phyloP scores from a whole-genome alignment of 2,797 vertebrate species.

The Champsocephalus esox region DNA sequence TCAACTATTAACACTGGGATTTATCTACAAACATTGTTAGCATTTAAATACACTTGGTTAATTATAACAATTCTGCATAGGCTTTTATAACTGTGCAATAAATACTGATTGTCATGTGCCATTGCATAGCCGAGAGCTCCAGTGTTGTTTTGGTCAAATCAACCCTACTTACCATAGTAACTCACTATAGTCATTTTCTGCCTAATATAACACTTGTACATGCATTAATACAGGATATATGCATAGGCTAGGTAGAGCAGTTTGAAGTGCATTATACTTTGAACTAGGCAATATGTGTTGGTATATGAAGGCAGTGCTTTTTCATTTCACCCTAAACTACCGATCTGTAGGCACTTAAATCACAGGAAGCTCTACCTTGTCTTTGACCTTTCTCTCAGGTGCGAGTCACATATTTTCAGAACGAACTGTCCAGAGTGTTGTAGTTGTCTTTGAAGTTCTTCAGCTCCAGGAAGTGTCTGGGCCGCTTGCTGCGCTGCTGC shows the following conservation, averaged over 20 bases:
- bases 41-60: conserved; percentile 46
- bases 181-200: conserved; percentile 1
- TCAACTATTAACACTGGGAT: conserved; percentile 25
- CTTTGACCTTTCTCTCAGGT: conserved; percentile 3
- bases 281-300: conserved; percentile 46
- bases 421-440: conserved; percentile 95
- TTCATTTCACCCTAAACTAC: conserved; percentile 29
- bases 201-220: conserved; percentile 21
- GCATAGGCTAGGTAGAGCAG: conserved; percentile 41
- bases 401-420: conserved; percentile 72
- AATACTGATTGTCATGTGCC: conserved; percentile 80
- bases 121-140: conserved; percentile 62
- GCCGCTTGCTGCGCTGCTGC: conserved; percentile 93
- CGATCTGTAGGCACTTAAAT: conserved; percentile 48
- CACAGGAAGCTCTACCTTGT: conserved; percentile 27
- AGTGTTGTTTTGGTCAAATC: conserved; percentile 71
- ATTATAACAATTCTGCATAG: conserved; percentile 62
- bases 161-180: conserved; percentile 30
- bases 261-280: conserved; percentile 54
- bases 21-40: conserved; percentile 15
- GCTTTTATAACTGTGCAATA: conserved; percentile 64
- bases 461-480: conserved; percentile 95
- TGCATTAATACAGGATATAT: conserved; percentile 45
- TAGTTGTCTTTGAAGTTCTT: conserved; percentile 99
- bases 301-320: conserved; percentile 60